These are phyloP conservation scores for Caenorhabditis briggsae DNA, from an alignment of 1,140 invertebrate genomes.

Conservation along the genomic window DNA sequence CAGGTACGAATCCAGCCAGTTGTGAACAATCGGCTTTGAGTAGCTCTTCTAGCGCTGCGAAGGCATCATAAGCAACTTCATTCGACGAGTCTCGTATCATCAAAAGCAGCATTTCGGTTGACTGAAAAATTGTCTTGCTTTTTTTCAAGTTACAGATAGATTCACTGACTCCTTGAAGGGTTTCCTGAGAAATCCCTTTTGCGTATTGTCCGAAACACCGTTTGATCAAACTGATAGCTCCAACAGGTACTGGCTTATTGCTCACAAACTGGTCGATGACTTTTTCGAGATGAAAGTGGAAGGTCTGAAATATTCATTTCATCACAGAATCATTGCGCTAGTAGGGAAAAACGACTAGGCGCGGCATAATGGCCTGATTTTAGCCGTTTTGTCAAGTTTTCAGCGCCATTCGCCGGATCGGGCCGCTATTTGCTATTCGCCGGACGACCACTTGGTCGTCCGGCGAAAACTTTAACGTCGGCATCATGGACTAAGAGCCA, in stretches of 20 bases:
- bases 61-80: conserved; percentile 36
- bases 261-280: conserved; percentile 8
- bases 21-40: neutral
- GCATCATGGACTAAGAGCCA: no score
- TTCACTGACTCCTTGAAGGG: neutral
- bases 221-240: neutral
- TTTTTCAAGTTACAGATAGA: neutral
- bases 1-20: neutral
- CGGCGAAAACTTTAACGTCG: no score
- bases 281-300: conserved; percentile 14
- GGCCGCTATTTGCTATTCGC: no score
- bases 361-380: no score
- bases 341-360: no score
- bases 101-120: conserved; percentile 10
- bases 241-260: neutral
- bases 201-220: neutral
- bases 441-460: no score
- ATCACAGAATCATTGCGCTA: no score
- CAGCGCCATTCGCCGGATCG: no score
- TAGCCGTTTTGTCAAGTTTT: no score
- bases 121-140: neutral
- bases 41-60: neutral
- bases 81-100: conserved; percentile 38
- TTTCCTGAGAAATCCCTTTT: neutral
- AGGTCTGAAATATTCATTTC: neutral